phyloP scores from a whole-genome alignment of 23 tunicate species.

The Halocynthia roretzi region DNA sequence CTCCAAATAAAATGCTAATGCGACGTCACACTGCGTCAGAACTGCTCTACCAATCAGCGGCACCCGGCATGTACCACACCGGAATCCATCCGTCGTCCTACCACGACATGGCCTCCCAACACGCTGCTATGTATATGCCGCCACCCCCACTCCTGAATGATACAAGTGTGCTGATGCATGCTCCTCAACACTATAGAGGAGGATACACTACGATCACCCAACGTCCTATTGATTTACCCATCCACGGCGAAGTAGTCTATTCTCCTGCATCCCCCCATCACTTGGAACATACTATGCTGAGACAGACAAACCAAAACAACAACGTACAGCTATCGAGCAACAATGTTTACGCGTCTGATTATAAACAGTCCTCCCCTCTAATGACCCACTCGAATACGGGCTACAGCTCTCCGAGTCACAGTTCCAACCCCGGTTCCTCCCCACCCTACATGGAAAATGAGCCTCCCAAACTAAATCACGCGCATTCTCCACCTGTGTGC shows the following conservation, averaged over 20 bases:
- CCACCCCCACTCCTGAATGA: slow-evolving; percentile 20
- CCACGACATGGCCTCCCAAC: slow-evolving; percentile 36
- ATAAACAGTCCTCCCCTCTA: neutral
- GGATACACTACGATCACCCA: slow-evolving; percentile 82
- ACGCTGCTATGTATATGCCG: slow-evolving; percentile 27
- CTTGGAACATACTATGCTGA: slow-evolving; percentile 39
- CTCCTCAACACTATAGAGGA: slow-evolving; percentile 55
- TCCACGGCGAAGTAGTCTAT: slow-evolving; percentile 31
- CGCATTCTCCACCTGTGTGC: slow-evolving; percentile 46
- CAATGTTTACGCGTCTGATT: neutral
- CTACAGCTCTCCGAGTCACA: slow-evolving; percentile 32
- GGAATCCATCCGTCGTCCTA: slow-evolving; percentile 68
- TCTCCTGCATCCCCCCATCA: slow-evolving; percentile 16
- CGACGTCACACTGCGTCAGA: slow-evolving; percentile 58
- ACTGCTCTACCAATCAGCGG: slow-evolving; percentile 48
- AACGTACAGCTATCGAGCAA: slow-evolving; percentile 28
- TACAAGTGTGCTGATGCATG: slow-evolving; percentile 10
- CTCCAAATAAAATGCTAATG: slow-evolving; percentile 72
- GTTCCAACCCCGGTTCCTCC: neutral
- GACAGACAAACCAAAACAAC: slow-evolving; percentile 83
- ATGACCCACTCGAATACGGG: neutral
- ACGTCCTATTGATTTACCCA: slow-evolving; percentile 29
- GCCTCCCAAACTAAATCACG: slow-evolving; percentile 36
- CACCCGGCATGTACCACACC: slow-evolving; percentile 53
- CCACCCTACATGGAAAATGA: slow-evolving; percentile 32